Base-by-base conservation (phyloP, 2,888 invertebrate species). In the Yponomeuta cagnagella region DNA sequence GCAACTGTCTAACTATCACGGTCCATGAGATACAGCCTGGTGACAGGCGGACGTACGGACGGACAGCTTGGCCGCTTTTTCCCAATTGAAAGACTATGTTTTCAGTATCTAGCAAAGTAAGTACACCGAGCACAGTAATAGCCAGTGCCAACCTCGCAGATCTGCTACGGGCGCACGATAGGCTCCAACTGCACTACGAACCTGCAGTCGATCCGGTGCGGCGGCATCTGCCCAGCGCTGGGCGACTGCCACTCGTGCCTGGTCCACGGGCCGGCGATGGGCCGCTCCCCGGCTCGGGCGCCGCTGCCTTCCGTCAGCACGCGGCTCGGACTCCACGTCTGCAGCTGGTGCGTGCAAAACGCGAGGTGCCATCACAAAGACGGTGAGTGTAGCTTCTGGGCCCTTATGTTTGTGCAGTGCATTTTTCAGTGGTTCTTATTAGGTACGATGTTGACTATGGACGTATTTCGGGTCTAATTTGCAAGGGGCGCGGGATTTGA, bases 341-440 rank as follows among this genome's bases (percentile, higher is more conserved):
- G 97, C 80, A 96, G 95, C 65, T 98, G 98, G 98, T 98, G 98
- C 83, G 98, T 98, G 2, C 97, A 98, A 82, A 97, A 97, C 80
- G 97, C 97, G 0, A 93, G 96, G 65, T 98, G 98, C 81, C 97
- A 98, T 83, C 96, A 96, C 77, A 95, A 96, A 79, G 96, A 97
- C 79, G 96, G 96, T 93, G 90, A 86, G 80, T 84, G 43, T 43
- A 43, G 43, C 43, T 43, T 31, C 1, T 43, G 48, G 43, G 6
- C 23, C 63, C 30, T 23, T 23, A 63, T 12, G 1, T 31, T 65
- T 65, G 30, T 31, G 31, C 9, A 10, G 23, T 10, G 6, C 3
- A 33, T 15, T 69, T 75, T 71, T 43, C 8, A 8, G 43, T 43
- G 43, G 43, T 8, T 37, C 37, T 37, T 37, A 37, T 37, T 37